Evolutionary conservation across 2,797 vertebrate genomes (phyloP).

Genomic region (Acestrorhynchus altus): DNA sequence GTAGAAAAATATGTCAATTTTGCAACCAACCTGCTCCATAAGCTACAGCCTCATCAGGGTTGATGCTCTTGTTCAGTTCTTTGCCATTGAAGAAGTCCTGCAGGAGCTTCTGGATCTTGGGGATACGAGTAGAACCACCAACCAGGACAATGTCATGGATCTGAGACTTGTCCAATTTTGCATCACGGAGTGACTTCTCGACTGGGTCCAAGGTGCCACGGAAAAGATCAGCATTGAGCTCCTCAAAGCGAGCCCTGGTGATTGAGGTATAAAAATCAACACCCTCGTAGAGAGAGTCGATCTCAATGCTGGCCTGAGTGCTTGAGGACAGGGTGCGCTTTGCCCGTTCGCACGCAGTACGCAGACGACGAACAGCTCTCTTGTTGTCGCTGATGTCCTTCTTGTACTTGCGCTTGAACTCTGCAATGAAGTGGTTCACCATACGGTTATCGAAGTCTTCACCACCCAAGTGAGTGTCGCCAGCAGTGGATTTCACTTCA

Average conservation of each 20-base stretch:
- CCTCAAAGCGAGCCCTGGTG: slow-evolving; percentile 89
- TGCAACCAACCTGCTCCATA: slow-evolving; percentile 83
- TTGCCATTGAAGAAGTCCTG: slow-evolving; percentile 61
- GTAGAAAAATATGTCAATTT: background rate
- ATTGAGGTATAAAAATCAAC: slow-evolving; percentile 90
- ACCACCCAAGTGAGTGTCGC: slow-evolving; percentile 86
- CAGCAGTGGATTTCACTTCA: slow-evolving; percentile 88
- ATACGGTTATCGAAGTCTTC: slow-evolving; percentile 89
- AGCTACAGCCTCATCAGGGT: slow-evolving; percentile 89
- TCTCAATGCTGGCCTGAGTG: slow-evolving; percentile 84
- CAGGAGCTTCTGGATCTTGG: slow-evolving; percentile 73
- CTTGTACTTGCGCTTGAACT: slow-evolving; percentile 89
- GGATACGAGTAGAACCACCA: background rate
- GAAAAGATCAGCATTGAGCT: slow-evolving; percentile 88
- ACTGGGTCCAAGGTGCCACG: slow-evolving; percentile 88
- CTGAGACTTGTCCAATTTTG: slow-evolving; percentile 86
- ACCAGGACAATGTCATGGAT: slow-evolving; percentile 75
- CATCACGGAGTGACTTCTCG: slow-evolving; percentile 86
- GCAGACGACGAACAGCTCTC: slow-evolving; percentile 83
- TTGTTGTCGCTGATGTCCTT: slow-evolving; percentile 90
- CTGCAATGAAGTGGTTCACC: slow-evolving; percentile 88
- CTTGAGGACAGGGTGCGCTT: slow-evolving; percentile 85
- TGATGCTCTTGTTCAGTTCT: slow-evolving; percentile 62
- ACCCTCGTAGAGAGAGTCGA: slow-evolving; percentile 87
- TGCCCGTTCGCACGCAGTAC: slow-evolving; percentile 83